These are phyloP conservation scores for Pseudomyrmex dendroicus DNA, from an alignment of 1,140 invertebrate species.

Conservation along the genomic window DNA sequence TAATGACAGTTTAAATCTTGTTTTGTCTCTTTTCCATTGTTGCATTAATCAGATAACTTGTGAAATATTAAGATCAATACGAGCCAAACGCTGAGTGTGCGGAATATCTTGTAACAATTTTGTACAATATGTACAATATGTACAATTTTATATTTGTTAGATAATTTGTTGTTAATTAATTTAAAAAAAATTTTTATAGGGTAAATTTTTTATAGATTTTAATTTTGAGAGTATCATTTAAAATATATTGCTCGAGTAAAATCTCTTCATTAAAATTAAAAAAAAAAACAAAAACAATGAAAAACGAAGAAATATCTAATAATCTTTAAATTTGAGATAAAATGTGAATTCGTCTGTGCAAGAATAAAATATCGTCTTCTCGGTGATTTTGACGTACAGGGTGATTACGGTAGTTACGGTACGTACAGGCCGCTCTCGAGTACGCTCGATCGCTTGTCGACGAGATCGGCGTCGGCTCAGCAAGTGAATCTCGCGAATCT, in stretches of 20 bases:
- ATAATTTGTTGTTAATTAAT: too few relatives aligned
- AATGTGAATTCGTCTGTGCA: neutral
- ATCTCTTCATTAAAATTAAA: neutral
- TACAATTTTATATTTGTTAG: too few relatives aligned
- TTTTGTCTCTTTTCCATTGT: too few relatives aligned
- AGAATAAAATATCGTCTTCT: neutral
- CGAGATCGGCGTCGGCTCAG: slow-evolving; percentile 82
- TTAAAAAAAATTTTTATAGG: too few relatives aligned
- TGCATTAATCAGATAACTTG: too few relatives aligned
- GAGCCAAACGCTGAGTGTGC: too few relatives aligned
- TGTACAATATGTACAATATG: too few relatives aligned
- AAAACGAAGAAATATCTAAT: neutral
- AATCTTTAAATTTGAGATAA: neutral
- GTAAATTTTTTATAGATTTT: too few relatives aligned
- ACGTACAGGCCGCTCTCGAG: slow-evolving; percentile 85
- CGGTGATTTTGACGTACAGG: slow-evolving; percentile 70
- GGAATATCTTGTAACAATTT: too few relatives aligned
- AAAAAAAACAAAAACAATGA: neutral
- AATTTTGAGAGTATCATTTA: too few relatives aligned
- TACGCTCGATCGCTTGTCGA: slow-evolving; percentile 83
- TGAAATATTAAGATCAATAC: too few relatives aligned
- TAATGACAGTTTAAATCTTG: neutral
- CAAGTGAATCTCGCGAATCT: slow-evolving; percentile 84
- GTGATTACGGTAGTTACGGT: slow-evolving; percentile 84
- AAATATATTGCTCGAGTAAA: too few relatives aligned